Conservation (phyloP, 2,888 invertebrate genomes). For the Pediacus dermestoides region DNA sequence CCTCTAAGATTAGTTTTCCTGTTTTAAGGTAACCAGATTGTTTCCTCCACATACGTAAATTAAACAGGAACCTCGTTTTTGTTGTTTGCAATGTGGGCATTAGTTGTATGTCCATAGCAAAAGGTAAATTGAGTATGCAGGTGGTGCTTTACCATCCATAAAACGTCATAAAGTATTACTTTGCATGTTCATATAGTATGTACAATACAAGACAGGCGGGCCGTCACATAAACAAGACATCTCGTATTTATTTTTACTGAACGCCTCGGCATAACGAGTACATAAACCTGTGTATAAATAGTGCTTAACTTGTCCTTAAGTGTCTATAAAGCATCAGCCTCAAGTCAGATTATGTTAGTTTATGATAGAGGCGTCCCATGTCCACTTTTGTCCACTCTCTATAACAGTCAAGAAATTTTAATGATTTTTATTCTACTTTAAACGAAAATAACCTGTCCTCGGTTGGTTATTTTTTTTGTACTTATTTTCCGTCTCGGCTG, state of each 20-base stretch:
- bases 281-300: slow-evolving; percentile 38
- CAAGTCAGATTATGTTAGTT: slow-evolving; percentile 30
- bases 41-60: too few relatives aligned
- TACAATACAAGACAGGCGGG: slow-evolving; percentile 38
- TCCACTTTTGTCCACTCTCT: too few relatives aligned
- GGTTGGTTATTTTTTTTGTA: too few relatives aligned
- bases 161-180: slow-evolving; percentile 41
- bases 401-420: too few relatives aligned
- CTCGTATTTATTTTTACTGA: slow-evolving; percentile 33
- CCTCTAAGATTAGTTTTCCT: too few relatives aligned
- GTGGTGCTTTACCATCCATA: slow-evolving; percentile 38
- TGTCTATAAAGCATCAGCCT: slow-evolving; percentile 36
- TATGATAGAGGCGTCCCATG: slow-evolving; percentile 20
- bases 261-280: slow-evolving; percentile 33
- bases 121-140: slow-evolving; percentile 36
- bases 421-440: too few relatives aligned
- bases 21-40: too few relatives aligned
- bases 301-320: slow-evolving; percentile 36
- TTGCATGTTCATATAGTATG: slow-evolving; percentile 41
- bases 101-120: slow-evolving; percentile 11
- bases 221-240: slow-evolving; percentile 42
- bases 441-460: too few relatives aligned
- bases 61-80: too few relatives aligned
- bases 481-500: too few relatives aligned
- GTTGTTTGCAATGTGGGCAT: too few relatives aligned